A percentile compares a stretch with the other conserved stretches of the same genome.
Evolutionary conservation across 2,113 vertebrate species (phyloP).

Genomic region (Gambusia affinis): DNA sequence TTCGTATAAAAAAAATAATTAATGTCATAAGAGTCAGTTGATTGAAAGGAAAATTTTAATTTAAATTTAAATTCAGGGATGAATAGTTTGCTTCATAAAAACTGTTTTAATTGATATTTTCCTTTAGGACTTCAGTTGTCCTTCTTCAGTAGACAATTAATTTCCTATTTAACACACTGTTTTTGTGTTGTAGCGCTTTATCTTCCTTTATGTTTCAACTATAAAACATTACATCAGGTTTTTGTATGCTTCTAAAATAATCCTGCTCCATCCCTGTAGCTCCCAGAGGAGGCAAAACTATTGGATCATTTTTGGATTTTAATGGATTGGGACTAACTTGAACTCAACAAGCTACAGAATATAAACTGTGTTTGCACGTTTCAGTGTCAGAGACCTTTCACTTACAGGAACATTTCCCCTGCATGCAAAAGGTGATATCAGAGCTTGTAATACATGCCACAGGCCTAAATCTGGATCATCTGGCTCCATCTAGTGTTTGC

Average conservation of each 20-base stretch:
- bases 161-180: not conserved
- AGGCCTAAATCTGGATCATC: not conserved
- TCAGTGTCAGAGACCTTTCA: not conserved
- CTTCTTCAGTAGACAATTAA: not conserved
- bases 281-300: too few relatives aligned
- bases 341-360: not conserved
- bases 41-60: conserved; percentile 58
- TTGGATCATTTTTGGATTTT: too few relatives aligned
- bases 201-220: too few relatives aligned
- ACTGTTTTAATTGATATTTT: not conserved
- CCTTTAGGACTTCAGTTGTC: not conserved
- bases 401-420: not conserved
- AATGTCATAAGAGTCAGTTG: conserved; percentile 13
- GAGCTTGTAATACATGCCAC: not conserved
- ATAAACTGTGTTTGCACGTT: not conserved
- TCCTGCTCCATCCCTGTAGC: not conserved
- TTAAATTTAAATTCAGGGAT: conserved; percentile 19
- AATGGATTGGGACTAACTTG: too few relatives aligned
- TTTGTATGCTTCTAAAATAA: not conserved
- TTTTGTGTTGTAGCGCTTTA: not conserved
- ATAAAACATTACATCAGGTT: not conserved
- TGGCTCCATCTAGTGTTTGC: not conserved
- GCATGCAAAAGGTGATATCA: not conserved
- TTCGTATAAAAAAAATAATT: conserved; percentile 36
- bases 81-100: not conserved